phyloP scores from a whole-genome alignment of 2,113 vertebrate genomes.

The Trochalopteron elliotii region DNA sequence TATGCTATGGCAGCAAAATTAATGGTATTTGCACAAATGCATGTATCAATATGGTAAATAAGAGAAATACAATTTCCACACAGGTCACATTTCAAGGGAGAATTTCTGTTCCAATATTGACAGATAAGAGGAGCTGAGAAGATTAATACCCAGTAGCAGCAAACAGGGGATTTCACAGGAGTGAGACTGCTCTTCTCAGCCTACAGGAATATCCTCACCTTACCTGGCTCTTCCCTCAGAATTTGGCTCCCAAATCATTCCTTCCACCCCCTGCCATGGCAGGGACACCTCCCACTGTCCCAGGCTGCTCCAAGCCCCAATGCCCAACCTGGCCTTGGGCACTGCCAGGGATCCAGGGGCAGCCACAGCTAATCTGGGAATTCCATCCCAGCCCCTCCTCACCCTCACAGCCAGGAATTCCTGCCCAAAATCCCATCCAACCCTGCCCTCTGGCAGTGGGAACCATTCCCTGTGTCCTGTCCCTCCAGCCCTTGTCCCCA shows the following conservation, averaged over 20 bases:
- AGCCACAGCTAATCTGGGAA: not conserved
- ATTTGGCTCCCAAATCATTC: not conserved
- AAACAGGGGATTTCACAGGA: not conserved
- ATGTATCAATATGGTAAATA: not conserved
- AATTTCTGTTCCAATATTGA: not conserved
- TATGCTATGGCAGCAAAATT: not conserved
- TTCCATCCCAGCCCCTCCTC: rapidly evolving
- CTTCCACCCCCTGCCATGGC: not conserved
- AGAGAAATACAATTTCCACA: not conserved
- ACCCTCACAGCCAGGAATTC: not conserved
- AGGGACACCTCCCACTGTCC: not conserved
- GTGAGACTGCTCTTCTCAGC: not conserved
- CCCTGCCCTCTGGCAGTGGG: rapidly evolving
- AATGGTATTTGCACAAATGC: not conserved
- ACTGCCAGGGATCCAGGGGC: not conserved
- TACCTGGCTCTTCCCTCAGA: not conserved
- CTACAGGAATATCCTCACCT: not conserved
- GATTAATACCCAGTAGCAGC: not conserved
- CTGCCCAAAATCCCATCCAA: rapidly evolving
- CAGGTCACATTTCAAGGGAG: not conserved
- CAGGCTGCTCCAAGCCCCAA: not conserved
- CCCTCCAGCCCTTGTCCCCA: not conserved
- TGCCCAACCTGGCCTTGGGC: not conserved
- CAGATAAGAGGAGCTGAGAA: not conserved
- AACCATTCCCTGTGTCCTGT: not conserved